Percentiles rank a stretch among this genome's conserved stretches.
These are phyloP conservation scores for Myotis myotis DNA, from an alignment of 2,797 vertebrate genomes.

Conservation along the genomic window DNA sequence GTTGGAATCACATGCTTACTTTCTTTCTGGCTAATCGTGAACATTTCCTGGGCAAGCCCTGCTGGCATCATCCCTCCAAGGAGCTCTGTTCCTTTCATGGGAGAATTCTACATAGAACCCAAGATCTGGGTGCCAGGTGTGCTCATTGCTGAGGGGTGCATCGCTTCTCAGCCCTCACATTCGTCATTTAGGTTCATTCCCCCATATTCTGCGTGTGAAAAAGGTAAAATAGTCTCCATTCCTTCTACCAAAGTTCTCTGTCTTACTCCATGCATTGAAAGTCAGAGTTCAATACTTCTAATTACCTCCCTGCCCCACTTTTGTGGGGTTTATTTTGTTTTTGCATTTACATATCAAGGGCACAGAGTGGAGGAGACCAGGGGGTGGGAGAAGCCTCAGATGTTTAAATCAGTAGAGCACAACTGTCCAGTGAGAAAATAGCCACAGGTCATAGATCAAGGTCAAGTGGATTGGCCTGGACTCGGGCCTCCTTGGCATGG, in stretches of 20 bases:
- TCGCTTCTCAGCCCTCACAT: not conserved
- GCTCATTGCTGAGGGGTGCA: fast-evolving
- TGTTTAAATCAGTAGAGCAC: too few species aligned
- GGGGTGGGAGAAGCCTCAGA: too few species aligned
- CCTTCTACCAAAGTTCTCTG: not conserved
- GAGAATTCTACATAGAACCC: not conserved
- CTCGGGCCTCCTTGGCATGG: fast-evolving
- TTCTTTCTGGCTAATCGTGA: not conserved
- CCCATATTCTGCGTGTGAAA: fast-evolving
- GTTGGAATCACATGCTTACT: not conserved
- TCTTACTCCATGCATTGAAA: not conserved
- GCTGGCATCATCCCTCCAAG: not conserved
- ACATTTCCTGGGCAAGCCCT: not conserved
- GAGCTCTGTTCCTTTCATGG: not conserved
- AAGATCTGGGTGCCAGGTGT: not conserved
- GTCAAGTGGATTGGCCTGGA: not conserved
- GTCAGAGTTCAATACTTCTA: not conserved
- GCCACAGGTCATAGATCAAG: too few species aligned
- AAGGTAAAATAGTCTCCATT: fast-evolving
- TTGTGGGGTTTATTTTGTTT: not conserved
- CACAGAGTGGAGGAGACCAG: not conserved
- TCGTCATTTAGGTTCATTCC: not conserved
- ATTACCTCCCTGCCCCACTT: fast-evolving
- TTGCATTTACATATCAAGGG: not conserved
- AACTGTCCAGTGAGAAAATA: too few species aligned